A percentile compares a stretch with the other conserved stretches of the same genome.
Conservation (phyloP, 2,113 vertebrate genomes). For the Sceloporus tristichus region DNA sequence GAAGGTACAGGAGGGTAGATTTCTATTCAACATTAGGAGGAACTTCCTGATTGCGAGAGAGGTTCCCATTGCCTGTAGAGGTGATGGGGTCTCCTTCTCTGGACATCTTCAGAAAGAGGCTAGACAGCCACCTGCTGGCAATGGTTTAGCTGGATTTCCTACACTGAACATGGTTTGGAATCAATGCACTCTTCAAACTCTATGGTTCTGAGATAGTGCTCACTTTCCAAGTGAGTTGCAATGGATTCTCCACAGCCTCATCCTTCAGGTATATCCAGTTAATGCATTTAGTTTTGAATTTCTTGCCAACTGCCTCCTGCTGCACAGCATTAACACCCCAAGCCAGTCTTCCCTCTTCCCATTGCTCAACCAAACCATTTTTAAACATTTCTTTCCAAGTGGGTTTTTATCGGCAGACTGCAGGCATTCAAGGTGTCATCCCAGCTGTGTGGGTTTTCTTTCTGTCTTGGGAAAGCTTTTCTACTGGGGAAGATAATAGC, state of each 20-base stretch:
- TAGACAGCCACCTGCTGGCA: too few species aligned
- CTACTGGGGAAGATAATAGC: slow-evolving; percentile 7
- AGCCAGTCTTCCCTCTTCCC: background rate
- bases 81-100: too few species aligned
- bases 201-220: background rate
- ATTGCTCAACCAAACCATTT: background rate
- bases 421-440: background rate
- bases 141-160: too few species aligned
- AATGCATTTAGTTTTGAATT: background rate
- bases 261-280: background rate
- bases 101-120: too few species aligned
- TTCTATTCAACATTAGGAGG: too few species aligned
- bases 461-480: background rate
- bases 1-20: too few species aligned
- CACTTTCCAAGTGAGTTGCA: background rate
- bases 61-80: too few species aligned
- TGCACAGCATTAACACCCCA: background rate
- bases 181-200: background rate
- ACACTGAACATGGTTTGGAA: too few species aligned
- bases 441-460: background rate
- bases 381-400: background rate
- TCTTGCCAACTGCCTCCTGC: background rate
- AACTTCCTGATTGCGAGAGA: too few species aligned
- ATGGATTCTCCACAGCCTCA: background rate
- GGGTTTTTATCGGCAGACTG: background rate